These are phyloP conservation scores for Chloropsis cyanopogon DNA, from an alignment of 2,113 vertebrate genomes.

Conservation along the genomic window DNA sequence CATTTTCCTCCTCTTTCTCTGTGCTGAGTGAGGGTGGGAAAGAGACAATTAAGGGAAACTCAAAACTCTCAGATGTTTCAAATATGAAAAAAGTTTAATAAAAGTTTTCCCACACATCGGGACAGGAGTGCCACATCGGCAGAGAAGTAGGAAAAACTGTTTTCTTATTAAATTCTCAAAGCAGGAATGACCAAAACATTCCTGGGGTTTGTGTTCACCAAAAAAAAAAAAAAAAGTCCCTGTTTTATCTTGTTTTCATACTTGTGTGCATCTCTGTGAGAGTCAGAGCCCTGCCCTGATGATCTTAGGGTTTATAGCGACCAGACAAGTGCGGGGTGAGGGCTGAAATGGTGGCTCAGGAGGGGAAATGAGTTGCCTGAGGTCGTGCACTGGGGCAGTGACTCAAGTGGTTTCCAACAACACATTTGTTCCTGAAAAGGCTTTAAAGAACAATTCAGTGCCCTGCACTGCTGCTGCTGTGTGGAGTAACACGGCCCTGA, in stretches of 20 bases:
- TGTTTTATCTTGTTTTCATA: neutral
- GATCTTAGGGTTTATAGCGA: neutral
- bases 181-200: conserved; percentile 3
- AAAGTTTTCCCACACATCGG: conserved; percentile 14
- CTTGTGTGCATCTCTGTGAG: neutral
- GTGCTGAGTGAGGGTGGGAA: conserved; percentile 31
- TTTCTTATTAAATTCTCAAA: conserved; percentile 9
- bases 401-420: conserved; percentile 23
- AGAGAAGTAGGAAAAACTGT: neutral
- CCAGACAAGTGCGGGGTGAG: neutral
- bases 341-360: neutral
- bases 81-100: conserved; percentile 44
- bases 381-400: neutral
- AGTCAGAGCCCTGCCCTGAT: conserved; percentile 14
- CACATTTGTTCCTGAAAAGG: neutral
- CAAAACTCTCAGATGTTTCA: conserved; percentile 47
- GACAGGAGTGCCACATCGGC: neutral
- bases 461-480: neutral
- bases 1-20: conserved; percentile 40
- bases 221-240: no score
- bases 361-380: conserved; percentile 28
- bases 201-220: conserved; percentile 31
- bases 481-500: neutral
- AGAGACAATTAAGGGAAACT: conserved; percentile 61
- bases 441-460: neutral